Evolutionary conservation across 2,888 invertebrate species (phyloP), one percentile per base, ranked within the genome.

Genomic region (Tuta absoluta): DNA sequence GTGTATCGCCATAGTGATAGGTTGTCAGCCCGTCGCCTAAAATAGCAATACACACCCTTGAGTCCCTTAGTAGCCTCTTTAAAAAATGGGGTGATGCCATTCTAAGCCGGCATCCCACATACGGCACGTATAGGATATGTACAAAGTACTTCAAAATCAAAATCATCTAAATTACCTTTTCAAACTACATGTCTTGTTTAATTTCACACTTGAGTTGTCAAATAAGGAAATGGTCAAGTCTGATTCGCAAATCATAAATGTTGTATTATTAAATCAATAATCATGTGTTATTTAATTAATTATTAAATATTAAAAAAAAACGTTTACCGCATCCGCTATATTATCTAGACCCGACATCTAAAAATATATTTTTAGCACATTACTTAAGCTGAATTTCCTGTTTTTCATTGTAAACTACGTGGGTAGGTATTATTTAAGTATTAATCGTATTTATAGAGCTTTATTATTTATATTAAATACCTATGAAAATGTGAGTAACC

Each of bases 361-460:
- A 4, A 45, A n/a, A 45, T n/a, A 45, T 17, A 45, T 45, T 45
- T 7, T 45, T 45, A 17, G 3, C 17, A 45, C 14, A 45, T 45
- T 45, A 45, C 17, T 45, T 45, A 17, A 45, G 45, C 45, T 45
- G n/a, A 45, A 45, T 45, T 45, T 45, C 45, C 45, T 45, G 45
- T 45, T 45, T 45, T n/a, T n/a, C 4, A 33, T 33, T 33, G 33
- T 33, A 8, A 33, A 8, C 10, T 33, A 33, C 4, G 7, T 33
- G 10, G 8, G 33, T 33, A 10, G 4, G 10, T 33, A 8, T 33
- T 33, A 33, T 33, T 33, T 33, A 28, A 2, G 28, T 5, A 28
- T 28, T 4, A 28, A 28, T n/a, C n/a, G n/a, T n/a, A n/a, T n/a
- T n/a, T n/a, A n/a, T n/a, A n/a, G n/a, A n/a, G n/a, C n/a, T n/a